These are phyloP conservation scores for Hydrolagus affinis DNA, from an alignment of 2,113 vertebrate genomes.

Conservation along the genomic window DNA sequence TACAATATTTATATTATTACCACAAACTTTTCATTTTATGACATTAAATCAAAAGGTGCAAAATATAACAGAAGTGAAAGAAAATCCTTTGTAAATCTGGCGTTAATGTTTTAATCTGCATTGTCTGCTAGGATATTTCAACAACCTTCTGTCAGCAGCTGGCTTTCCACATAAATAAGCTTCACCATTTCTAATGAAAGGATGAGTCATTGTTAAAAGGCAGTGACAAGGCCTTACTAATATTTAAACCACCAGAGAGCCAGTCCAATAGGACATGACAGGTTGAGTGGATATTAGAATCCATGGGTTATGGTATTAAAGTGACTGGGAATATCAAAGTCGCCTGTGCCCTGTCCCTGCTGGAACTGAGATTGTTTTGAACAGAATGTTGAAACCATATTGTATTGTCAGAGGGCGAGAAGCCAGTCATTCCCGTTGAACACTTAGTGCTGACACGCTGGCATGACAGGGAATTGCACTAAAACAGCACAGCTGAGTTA, in stretches of 20 bases:
- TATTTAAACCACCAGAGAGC: conserved; percentile 50
- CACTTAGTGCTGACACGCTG: conserved; percentile 74
- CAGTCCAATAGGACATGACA: conserved; percentile 54
- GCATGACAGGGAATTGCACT: conserved; percentile 79
- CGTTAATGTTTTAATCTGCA: conserved; percentile 17
- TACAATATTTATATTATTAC: background rate
- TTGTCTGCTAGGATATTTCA: conserved; percentile 27
- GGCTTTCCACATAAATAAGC: conserved; percentile 32
- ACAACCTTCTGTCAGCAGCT: conserved; percentile 27
- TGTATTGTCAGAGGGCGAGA: conserved; percentile 78
- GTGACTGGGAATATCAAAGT: conserved; percentile 62
- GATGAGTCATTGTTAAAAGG: conserved; percentile 32
- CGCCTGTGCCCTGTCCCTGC: conserved; percentile 52
- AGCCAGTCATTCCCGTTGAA: conserved; percentile 77
- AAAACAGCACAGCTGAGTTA: conserved; percentile 67
- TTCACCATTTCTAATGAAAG: conserved; percentile 32
- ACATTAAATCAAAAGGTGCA: background rate
- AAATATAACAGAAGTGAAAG: background rate
- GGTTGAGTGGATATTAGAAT: conserved; percentile 57
- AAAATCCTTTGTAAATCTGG: conserved; percentile 3
- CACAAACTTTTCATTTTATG: background rate
- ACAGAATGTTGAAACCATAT: conserved; percentile 67
- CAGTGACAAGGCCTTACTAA: conserved; percentile 38
- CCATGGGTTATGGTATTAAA: conserved; percentile 58
- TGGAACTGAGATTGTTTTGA: conserved; percentile 61